Conservation (phyloP, 1,140 invertebrate species). For the Nephotettix cincticeps region DNA sequence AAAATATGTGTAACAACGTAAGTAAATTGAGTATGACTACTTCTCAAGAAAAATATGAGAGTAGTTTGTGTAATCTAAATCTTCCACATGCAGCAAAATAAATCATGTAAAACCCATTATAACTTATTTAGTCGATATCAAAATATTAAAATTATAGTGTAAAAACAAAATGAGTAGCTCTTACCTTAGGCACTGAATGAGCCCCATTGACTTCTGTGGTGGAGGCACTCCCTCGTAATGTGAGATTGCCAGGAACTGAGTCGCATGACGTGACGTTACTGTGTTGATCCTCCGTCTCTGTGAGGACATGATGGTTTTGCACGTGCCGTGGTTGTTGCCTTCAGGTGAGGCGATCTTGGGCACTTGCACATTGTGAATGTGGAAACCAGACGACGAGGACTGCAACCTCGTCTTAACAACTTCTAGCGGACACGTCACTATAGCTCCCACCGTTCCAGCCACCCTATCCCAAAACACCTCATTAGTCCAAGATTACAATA, state of each 20-base stretch:
- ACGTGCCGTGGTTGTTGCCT: slow-evolving; percentile 51
- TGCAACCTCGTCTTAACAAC: slow-evolving; percentile 98
- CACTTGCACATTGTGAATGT: slow-evolving; percentile 43
- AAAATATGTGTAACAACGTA: too few species aligned
- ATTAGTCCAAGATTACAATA: neutral
- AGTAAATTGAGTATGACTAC: too few species aligned
- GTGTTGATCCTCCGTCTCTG: slow-evolving; percentile 53
- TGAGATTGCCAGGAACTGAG: slow-evolving; percentile 59
- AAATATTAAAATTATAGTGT: too few species aligned
- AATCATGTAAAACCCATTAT: too few species aligned
- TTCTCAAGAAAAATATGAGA: too few species aligned
- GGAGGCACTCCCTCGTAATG: slow-evolving; percentile 54
- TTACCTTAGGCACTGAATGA: slow-evolving; percentile 68
- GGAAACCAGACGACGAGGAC: slow-evolving; percentile 76
- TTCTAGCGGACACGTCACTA: slow-evolving; percentile 96
- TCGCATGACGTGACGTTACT: slow-evolving; percentile 39
- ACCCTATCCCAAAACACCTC: slow-evolving; percentile 60
- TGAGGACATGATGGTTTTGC: slow-evolving; percentile 49
- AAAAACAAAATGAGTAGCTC: too few species aligned
- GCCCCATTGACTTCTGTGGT: slow-evolving; percentile 53
- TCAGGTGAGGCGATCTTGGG: slow-evolving; percentile 50
- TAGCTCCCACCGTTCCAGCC: slow-evolving; percentile 93
- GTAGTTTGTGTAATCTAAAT: too few species aligned
- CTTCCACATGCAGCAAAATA: too few species aligned
- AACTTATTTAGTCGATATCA: too few species aligned